A percentile compares a stretch with the other conserved stretches of the same genome.
Conservation (phyloP, 2,797 vertebrate genomes). For the Eleutherodactylus coqui region DNA sequence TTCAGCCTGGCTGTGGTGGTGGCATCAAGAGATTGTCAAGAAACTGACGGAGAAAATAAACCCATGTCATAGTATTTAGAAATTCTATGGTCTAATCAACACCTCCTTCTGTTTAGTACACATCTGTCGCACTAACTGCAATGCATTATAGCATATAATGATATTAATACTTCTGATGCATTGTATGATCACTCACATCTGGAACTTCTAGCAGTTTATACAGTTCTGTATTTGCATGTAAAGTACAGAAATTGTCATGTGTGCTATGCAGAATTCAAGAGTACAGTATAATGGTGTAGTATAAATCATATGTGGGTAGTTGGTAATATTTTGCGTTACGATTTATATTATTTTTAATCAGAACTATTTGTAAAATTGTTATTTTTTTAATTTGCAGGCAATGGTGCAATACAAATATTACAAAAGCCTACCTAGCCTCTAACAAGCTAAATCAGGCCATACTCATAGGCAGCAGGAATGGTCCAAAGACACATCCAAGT, state of each 20-base stretch:
- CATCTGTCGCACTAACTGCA: neutral
- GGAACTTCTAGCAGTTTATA: neutral
- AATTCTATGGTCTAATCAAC: slow-evolving; percentile 32
- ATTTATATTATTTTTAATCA: too few species aligned
- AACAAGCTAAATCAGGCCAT: too few species aligned
- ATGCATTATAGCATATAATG: slow-evolving; percentile 5
- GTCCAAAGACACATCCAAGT: too few species aligned
- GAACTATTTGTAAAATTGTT: too few species aligned
- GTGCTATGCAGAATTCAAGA: neutral
- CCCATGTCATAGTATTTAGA: slow-evolving; percentile 38
- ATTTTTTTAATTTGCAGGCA: too few species aligned
- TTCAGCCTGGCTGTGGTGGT: slow-evolving; percentile 36
- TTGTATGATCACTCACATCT: neutral
- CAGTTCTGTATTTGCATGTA: neutral
- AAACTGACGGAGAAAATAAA: slow-evolving; percentile 57
- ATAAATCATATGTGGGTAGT: neutral
- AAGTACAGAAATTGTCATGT: neutral
- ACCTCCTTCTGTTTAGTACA: slow-evolving; percentile 34
- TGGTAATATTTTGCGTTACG: too few species aligned
- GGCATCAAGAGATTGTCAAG: slow-evolving; percentile 49
- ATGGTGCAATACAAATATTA: too few species aligned
- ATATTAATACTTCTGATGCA: neutral
- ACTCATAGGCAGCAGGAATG: too few species aligned
- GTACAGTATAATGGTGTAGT: neutral
- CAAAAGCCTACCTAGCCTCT: too few species aligned